phyloP scores from a whole-genome alignment of 2,113 vertebrate genomes.

The Micronycteris hirsuta region DNA sequence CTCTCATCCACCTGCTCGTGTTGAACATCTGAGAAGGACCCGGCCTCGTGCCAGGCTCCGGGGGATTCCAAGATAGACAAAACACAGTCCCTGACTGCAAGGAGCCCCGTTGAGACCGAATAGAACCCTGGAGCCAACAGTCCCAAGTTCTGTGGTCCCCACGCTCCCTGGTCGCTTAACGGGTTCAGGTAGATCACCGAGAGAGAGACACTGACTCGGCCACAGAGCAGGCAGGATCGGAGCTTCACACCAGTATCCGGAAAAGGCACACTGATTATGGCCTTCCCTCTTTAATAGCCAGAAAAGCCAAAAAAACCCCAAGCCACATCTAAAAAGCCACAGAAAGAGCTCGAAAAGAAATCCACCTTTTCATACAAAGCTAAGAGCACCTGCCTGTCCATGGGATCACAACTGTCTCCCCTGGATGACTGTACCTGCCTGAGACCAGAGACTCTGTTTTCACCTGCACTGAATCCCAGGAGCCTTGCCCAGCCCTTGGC shows the following conservation, averaged over 20 bases:
- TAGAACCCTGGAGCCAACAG: not conserved
- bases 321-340: not conserved
- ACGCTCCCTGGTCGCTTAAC: not conserved
- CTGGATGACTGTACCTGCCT: accelerated
- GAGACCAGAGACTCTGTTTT: not conserved
- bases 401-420: not conserved
- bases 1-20: not conserved
- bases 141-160: too few relatives aligned
- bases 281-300: not conserved
- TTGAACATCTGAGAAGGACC: not conserved
- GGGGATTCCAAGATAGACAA: not conserved
- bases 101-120: not conserved
- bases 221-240: not conserved
- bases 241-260: not conserved
- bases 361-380: not conserved
- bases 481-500: not conserved
- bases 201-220: not conserved
- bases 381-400: not conserved
- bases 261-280: not conserved
- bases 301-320: not conserved
- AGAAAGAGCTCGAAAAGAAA: not conserved
- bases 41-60: not conserved
- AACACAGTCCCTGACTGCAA: not conserved
- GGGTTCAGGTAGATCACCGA: not conserved
- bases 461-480: not conserved